Evolutionary conservation across 1,140 invertebrate species (phyloP), one percentile per base, ranked within the genome.

Genomic region (Drosophila tropicalis): DNA sequence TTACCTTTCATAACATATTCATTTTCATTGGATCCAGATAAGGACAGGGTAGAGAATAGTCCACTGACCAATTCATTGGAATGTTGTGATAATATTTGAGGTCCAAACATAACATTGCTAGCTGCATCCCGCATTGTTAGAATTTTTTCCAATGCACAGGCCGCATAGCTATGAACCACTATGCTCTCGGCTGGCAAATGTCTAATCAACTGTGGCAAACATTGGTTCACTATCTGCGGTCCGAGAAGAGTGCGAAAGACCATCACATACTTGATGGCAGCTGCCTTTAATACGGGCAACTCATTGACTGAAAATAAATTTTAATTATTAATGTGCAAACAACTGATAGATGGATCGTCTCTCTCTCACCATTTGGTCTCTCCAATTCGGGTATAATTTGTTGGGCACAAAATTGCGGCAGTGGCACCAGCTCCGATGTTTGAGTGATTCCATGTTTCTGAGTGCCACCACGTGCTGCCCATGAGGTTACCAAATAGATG

Each of bases 1-100:
- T 92, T 90, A 96, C 95, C 96, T 94, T 98, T 99, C 98, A 99
- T 99, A 1, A 97, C 95, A 91, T 99, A 99, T 93, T 99, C 98
- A 93, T 99, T 99, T 93, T 99, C 98, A 75, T 96, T 94, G 1
- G 97, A 97, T 10, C 95, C 95, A 2, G 94, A 93, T 63, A 94
- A 93, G 3, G 95, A 94, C 41, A 99, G 93, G 22, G 95, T 94
- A 6, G 91, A 91, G 90, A 99, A 97, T 5, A 99, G 93, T 75
- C 95, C 96, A 5, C 93, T 93, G 3, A 99, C 93, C 54, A 99
- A 92, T 47, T 94, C 92, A 13, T 93, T 92, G 0, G 96, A 94
- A 61, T 96, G 91, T 0, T 95, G 94, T 94, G 93, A 68, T 41
- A 91, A 93, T 91, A 67, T 92, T 91, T 75, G 94, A 93, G 82